Evolutionary conservation across 2,113 vertebrate species (phyloP), one percentile per base, ranked within the genome.

Genomic region (Nanorana parkeri): DNA sequence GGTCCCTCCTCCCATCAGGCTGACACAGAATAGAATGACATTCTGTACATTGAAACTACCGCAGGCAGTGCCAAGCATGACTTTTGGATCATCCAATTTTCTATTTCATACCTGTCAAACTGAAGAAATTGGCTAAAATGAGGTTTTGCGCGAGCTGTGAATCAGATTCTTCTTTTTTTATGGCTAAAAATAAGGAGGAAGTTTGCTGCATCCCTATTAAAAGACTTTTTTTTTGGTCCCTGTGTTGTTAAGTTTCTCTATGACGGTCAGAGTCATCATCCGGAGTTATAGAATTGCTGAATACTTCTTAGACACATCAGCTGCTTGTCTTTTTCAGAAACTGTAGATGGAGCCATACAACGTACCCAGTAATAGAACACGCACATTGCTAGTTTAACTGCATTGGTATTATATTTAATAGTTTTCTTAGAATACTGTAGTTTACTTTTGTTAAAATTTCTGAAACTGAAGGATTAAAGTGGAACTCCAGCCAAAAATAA

Each of bases 111-210:
- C 24, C 78, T 80, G 78, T 80, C 66, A 80, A 47, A 71, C 58
- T 61, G 52, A 60, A 80, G 67, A 51, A 69, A 61, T 69, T 80
- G 77, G 67, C 36, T 80, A n/a, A 41, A 71, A 80, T 16, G 32
- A 69, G 28, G 60, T 68, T 36, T 69, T 29, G 21, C 47, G n/a
- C 26, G 28, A 68, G 63, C 20, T 24, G 65, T 20, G 55, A 36
- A 61, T 19, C 5, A 24, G 10, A 41, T 41, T 47, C 41, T 15
- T 47, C 41, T 16, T 68, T 69, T 69, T 26, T 54, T 23, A 15
- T 2, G 51, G 54, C 29, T 68, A 68, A 79, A 79, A 60, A 69
- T 69, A 80, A 32, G 47, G 19, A 29, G 13, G n/a, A 21, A 16
- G 55, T 29, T n/a, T 69, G 4, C 63, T 29, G 26, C 28, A 60